A percentile compares a stretch with the other conserved stretches of the same genome.
These are phyloP conservation scores for Percopsis transmontana DNA, from an alignment of 2,113 vertebrate species.

Conservation along the genomic window DNA sequence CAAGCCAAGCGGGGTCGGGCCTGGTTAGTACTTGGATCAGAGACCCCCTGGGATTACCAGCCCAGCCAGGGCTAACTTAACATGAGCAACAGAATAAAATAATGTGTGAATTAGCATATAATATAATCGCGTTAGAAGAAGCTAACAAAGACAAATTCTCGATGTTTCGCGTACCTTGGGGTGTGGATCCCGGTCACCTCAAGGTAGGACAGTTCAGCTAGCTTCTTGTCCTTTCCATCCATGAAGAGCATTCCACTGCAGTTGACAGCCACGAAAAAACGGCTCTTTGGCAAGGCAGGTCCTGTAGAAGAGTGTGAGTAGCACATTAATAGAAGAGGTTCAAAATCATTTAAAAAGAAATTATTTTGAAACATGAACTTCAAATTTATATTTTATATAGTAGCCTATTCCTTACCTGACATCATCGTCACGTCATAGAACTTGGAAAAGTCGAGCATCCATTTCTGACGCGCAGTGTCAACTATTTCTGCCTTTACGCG, in stretches of 20 bases:
- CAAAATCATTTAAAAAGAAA: too few species aligned
- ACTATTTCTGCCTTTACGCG: constrained; percentile 83
- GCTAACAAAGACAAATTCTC: neutral
- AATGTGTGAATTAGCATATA: too few species aligned
- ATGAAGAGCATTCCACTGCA: constrained; percentile 86
- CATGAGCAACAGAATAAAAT: too few species aligned
- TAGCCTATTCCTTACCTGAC: constrained; percentile 79
- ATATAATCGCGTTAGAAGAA: too few species aligned
- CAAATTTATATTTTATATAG: neutral
- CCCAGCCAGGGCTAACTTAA: too few species aligned
- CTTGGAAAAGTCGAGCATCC: constrained; percentile 89
- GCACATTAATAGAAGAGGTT: neutral
- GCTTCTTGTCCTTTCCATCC: constrained; percentile 82
- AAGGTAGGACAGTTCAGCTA: constrained; percentile 84
- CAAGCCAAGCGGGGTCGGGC: too few species aligned
- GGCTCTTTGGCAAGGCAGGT: constrained; percentile 82
- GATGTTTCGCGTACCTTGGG: constrained; percentile 67
- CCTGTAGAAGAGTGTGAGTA: constrained; percentile 71
- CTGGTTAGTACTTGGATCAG: too few species aligned
- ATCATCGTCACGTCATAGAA: constrained; percentile 86
- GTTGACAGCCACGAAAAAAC: constrained; percentile 85
- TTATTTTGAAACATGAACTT: neutral
- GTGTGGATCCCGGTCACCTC: constrained; percentile 81
- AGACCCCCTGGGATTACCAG: too few species aligned
- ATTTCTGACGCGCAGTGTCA: constrained; percentile 78